These are phyloP conservation scores for Rhipidura dahli DNA, from an alignment of 2,113 vertebrate species.

Conservation along the genomic window DNA sequence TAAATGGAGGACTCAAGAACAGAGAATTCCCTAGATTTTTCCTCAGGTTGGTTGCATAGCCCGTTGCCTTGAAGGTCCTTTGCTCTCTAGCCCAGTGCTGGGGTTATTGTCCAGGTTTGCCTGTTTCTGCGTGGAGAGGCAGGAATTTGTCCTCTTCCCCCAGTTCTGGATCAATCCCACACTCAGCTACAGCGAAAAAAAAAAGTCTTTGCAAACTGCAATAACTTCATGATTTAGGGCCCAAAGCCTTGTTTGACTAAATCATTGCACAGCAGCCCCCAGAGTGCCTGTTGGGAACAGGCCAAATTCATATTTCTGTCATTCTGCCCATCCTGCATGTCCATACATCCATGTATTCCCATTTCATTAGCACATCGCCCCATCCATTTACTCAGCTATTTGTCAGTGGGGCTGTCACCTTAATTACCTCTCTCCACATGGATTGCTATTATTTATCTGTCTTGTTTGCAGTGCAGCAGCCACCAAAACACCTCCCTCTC, in stretches of 20 bases:
- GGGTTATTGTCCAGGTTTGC: not conserved
- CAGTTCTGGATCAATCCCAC: not conserved
- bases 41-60: not conserved
- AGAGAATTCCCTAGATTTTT: not conserved
- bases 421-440: not conserved
- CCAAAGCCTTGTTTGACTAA: not conserved
- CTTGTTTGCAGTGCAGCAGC: not conserved
- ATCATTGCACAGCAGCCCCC: not conserved
- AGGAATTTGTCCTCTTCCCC: not conserved
- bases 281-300: not conserved
- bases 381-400: not conserved
- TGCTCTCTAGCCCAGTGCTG: not conserved
- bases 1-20: not conserved
- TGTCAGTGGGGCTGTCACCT: conserved; percentile 26
- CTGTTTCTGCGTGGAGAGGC: not conserved
- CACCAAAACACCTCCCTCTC: not conserved
- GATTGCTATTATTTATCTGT: conserved; percentile 27
- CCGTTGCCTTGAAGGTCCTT: not conserved
- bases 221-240: not conserved
- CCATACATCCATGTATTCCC: not conserved
- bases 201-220: not conserved
- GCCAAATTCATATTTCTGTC: conserved; percentile 23
- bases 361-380: not conserved
- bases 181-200: not conserved
- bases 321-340: not conserved